Evolutionary conservation across 2,888 invertebrate species (phyloP), one percentile per base, ranked within the genome.

Genomic region (Geotrupes spiniger): DNA sequence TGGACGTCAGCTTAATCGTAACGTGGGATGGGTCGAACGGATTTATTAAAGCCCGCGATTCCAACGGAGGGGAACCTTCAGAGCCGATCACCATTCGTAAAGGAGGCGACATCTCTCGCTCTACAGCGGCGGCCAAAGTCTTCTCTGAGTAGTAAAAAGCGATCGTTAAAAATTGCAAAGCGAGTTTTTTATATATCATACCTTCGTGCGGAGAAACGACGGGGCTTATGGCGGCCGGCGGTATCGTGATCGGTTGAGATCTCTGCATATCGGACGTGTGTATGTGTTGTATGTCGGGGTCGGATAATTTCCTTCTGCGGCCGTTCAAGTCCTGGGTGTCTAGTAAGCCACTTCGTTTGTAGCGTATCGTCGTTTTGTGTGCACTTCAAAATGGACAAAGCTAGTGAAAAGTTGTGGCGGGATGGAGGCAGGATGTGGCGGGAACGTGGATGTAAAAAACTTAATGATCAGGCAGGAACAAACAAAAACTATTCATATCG

Each of bases 1-100:
- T 96, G 42, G 96, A 95, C 0, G 96, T 97, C 37, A 95, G 76
- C 72, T 96, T 96, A 57, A 96, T 94, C 25, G 94, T 93, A 45
- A 98, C 94, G 68, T 96, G 92, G 0, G 96, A 95, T 0, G 98
- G 98, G 71, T 96, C 96, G 70, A 99, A 99, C 0, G 99, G 99
- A 75, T 99, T 98, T 63, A 99, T 95, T 33, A 94, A 78, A 1
- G 94, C 91, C 51, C 90, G 77, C 0, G 90, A 89, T 1, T 90
- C 87, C n/a, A 87, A 73, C 2, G 77, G 75, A 4, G 79, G 77
- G 11, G 79, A 79, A 3, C 79, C 80, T 52, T 78, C 79, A 4
- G 79, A 80, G 11, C 80, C 80, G 5, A 78, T 77, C 4, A 80
- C 74, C 58, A 78, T 76, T 11, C 80, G 69, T 29, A 76, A 71